Base-by-base conservation (phyloP, 2,113 vertebrate genomes). In the Engraulis encrasicolus region DNA sequence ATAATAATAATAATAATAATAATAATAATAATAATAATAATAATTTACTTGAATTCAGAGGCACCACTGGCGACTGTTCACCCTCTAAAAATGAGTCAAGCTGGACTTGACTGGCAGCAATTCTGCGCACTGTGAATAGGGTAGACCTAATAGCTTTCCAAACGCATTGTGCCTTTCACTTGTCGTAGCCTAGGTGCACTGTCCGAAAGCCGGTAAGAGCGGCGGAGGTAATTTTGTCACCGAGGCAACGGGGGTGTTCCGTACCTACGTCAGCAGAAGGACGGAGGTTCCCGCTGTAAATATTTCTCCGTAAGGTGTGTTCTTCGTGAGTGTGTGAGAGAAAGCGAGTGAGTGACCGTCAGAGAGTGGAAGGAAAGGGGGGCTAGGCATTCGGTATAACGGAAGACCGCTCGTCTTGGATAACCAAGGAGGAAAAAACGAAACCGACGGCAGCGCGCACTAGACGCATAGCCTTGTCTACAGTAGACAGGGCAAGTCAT, bases 181-280 rank as follows among this genome's bases (percentile, higher is more conserved):
- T 34, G 12, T 27, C 27, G 27, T 74, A 2, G 5, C 23, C 66
- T 34, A 74, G 66, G 31, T 36, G 31, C 3, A 31, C 66, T 17
- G 27, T 11, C 2, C 15, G 31, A 17, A 14, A 4, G 66, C 58
- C 11, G 23, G 23, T 6, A 9, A 27, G n/a, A 66, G n/a, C 1
- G 11, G 4, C 58, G 9, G 11, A 27, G 23, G 23, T 27, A 31
- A 66, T 31, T 74, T 74, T 34, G 34, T 74, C 66, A 34, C 66
- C 66, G 31, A 74, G 66, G 66, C 66, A 74, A 36, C 31, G 12
- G 66, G 61, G 27, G 66, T 74, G 66, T 74, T 74, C 66, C 66
- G 12, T 74, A 74, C 27, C 0, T 74, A 74, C 66, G 66, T 74
- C 66, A 74, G 27, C 66, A 34, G 23, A 74, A 74, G 23, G 27